Conservation (phyloP, 2,888 invertebrate species). For the Oscheius onirici region DNA sequence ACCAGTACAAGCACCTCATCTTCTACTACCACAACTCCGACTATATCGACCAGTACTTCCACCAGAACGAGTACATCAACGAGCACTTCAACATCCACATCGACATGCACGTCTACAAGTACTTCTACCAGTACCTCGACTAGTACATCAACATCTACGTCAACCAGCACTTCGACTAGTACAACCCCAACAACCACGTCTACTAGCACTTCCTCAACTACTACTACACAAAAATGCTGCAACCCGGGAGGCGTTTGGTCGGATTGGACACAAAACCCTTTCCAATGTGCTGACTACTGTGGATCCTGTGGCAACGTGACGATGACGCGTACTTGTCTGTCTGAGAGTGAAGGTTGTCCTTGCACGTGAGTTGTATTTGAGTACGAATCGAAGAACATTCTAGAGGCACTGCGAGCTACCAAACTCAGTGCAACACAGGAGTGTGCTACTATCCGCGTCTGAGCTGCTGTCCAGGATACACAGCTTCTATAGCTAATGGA, state of each 20-base stretch:
- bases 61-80: too few relatives aligned
- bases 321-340: constrained; percentile 40
- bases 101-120: too few relatives aligned
- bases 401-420: not conserved
- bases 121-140: not conserved
- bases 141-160: not conserved
- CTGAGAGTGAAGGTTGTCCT: constrained; percentile 41
- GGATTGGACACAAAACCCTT: constrained; percentile 33
- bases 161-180: not conserved
- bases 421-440: constrained; percentile 36
- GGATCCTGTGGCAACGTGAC: constrained; percentile 48
- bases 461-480: constrained; percentile 41
- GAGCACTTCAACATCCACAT: too few relatives aligned
- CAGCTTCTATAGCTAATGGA: constrained; percentile 34
- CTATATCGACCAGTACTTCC: too few relatives aligned
- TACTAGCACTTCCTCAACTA: not conserved
- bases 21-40: too few relatives aligned
- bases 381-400: not conserved
- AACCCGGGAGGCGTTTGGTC: constrained; percentile 34
- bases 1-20: too few relatives aligned
- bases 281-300: constrained; percentile 45
- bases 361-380: constrained; percentile 35
- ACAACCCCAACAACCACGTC: not conserved
- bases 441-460: constrained; percentile 47
- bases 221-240: constrained; percentile 2